Evolutionary conservation across 2,113 vertebrate genomes (phyloP), one percentile per base, ranked within the genome.

Genomic region (Trematocara unimaculatum): DNA sequence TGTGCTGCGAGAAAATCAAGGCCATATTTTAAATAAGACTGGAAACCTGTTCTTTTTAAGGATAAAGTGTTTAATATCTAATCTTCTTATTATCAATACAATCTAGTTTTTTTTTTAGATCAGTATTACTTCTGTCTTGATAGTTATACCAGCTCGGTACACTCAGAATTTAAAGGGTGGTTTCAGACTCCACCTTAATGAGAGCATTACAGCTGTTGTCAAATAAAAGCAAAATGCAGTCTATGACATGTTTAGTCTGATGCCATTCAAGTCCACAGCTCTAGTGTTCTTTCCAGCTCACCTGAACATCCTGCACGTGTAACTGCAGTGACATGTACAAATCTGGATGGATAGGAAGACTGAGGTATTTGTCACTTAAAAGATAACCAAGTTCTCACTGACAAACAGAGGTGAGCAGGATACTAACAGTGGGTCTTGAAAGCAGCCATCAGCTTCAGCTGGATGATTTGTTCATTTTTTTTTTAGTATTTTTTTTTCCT

Each of bases 361-460:
- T 26, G 86, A 87, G 64, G 55, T 84, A 86, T 89, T 88, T 87
- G 82, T 88, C 88, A 89, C 77, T 49, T 79, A 74, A 35, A 56
- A 8, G 62, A 84, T 89, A 56, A 92, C 31, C 70, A 58, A 86
- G 51, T 85, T 89, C 4, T 84, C 79, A 8, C 11, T 60, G 74
- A 51, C 47, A 47, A 42, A 83, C 47, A 49, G 85, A 89, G 89
- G 79, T 90, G 83, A 90, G 54, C 1, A 5, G 31, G 15, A 31
- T 18, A 51, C 33, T 2, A 53, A 31, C 17, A 38, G 3, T 2
- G 8, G 17, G 15, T 62, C 79, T 20, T 3, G 9, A 81, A 11
- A 84, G 56, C 26, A 87, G 20, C 26, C 8, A 72, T 55, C 83
- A 40, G 20, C n/a, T 42, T 26, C 23, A 56, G 38, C 35, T 29